Percentiles rank a stretch among this genome's conserved stretches.
phyloP scores from a whole-genome alignment of 2,797 vertebrate species.

The Ptychobarbus kaznakovi region DNA sequence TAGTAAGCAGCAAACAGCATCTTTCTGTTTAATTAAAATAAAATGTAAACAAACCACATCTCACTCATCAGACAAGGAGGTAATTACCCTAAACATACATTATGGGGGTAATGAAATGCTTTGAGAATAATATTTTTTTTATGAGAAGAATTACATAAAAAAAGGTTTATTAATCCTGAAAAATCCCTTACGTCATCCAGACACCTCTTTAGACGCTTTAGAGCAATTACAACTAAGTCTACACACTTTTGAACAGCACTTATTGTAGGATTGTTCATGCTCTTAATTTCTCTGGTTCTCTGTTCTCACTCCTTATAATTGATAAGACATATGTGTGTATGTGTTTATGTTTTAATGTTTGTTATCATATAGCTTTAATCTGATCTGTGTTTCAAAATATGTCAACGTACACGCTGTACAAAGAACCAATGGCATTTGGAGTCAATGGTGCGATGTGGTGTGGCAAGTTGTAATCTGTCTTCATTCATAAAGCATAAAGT shows the following conservation, averaged over 20 bases:
- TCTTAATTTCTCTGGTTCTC: too few species aligned
- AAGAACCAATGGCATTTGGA: background rate
- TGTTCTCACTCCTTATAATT: too few species aligned
- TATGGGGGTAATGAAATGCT: background rate
- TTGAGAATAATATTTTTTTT: background rate
- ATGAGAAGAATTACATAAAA: background rate
- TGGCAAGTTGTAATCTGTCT: background rate
- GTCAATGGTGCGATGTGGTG: background rate
- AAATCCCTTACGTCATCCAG: too few species aligned
- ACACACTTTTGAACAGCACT: too few species aligned
- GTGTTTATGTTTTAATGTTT: too few species aligned
- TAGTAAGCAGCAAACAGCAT: background rate
- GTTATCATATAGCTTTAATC: background rate
- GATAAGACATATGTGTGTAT: too few species aligned
- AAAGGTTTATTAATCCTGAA: too few species aligned
- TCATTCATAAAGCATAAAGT: background rate
- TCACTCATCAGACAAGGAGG: background rate
- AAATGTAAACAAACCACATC: background rate
- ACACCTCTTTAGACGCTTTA: too few species aligned
- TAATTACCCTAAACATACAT: conserved; percentile 9
- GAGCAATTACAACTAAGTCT: too few species aligned
- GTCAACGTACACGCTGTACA: background rate
- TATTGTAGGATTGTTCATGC: too few species aligned
- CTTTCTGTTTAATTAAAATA: background rate
- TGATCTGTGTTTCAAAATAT: background rate